Percentiles rank a stretch among this genome's conserved stretches.
Evolutionary conservation across 2,113 vertebrate genomes (phyloP).

Genomic region (Thamnaconus septentrionalis): DNA sequence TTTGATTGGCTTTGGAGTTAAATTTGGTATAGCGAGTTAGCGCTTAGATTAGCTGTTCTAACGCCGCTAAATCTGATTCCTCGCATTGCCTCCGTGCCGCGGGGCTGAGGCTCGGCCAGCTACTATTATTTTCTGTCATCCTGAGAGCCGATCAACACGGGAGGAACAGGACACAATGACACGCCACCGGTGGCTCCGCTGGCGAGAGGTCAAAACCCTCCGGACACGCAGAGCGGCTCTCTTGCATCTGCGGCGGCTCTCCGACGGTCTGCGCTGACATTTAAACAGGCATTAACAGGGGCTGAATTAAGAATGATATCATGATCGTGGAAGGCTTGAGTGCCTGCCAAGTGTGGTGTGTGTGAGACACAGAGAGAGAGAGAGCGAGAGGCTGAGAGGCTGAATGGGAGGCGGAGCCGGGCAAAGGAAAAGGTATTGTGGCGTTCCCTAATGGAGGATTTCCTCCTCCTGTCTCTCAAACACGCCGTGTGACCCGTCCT

Average conservation of each 20-base stretch:
- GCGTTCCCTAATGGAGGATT: constrained; percentile 63
- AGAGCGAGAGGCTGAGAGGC: constrained; percentile 15
- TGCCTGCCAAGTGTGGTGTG: constrained; percentile 28
- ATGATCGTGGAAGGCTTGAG: constrained; percentile 28
- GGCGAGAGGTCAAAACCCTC: constrained; percentile 43
- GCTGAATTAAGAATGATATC: constrained; percentile 48
- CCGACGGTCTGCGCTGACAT: constrained; percentile 38
- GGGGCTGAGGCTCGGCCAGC: not conserved
- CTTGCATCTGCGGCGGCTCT: constrained; percentile 12
- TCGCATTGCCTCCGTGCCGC: not conserved
- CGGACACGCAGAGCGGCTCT: constrained; percentile 30
- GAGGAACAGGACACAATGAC: constrained; percentile 38
- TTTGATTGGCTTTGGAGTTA: constrained; percentile 71
- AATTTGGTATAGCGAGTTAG: constrained; percentile 49
- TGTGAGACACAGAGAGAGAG: not conserved
- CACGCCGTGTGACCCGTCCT: constrained; percentile 45
- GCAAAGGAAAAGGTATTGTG: constrained; percentile 64
- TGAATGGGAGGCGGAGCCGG: constrained; percentile 59
- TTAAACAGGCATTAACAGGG: constrained; percentile 49
- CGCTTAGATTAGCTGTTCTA: constrained; percentile 27
- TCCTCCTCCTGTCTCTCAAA: constrained; percentile 62
- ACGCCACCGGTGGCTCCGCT: constrained; percentile 25
- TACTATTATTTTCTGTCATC: constrained; percentile 19
- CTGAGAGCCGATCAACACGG: constrained; percentile 5
- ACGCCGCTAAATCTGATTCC: not conserved